These are phyloP conservation scores for Chirona hameri DNA, from an alignment of 2,888 invertebrate genomes.

Conservation along the genomic window DNA sequence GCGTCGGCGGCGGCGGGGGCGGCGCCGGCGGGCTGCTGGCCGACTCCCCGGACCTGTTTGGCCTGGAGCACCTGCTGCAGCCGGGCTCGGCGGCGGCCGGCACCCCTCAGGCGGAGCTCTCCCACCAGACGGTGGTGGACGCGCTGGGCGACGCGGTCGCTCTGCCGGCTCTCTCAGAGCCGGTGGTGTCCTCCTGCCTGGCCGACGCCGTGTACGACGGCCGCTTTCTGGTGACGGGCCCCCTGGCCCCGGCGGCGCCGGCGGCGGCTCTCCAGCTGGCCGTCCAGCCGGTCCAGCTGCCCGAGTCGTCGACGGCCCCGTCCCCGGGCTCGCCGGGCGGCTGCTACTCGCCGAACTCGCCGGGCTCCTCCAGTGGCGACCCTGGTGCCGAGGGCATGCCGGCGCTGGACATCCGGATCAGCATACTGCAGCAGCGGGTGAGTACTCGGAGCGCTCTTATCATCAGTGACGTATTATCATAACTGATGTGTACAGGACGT, in stretches of 20 bases:
- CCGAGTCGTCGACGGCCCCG: conserved; percentile 56
- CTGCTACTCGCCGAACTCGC: conserved; percentile 5
- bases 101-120: conserved; percentile 3
- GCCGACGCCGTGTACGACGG: conserved; percentile 25
- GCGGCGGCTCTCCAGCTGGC: conserved; percentile 34
- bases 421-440: conserved; percentile 82
- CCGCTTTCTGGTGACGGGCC: background rate
- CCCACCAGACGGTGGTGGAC: conserved; percentile 28
- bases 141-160: conserved; percentile 6
- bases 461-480: too few relatives aligned
- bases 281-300: conserved; percentile 57
- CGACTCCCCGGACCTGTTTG: conserved; percentile 26
- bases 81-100: background rate
- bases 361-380: conserved; percentile 47
- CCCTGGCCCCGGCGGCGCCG: conserved; percentile 34
- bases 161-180: conserved; percentile 12
- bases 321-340: conserved; percentile 46
- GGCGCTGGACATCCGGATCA: conserved; percentile 58
- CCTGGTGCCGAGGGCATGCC: conserved; percentile 55
- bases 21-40: background rate
- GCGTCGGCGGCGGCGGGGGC: background rate
- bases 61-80: conserved; percentile 12
- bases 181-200: conserved; percentile 1
- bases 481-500: too few relatives aligned
- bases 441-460: conserved; percentile 47